Evolutionary conservation across 2,888 invertebrate genomes (phyloP), one percentile per base, ranked within the genome.

Genomic region (Ichneumoninae sp.): DNA sequence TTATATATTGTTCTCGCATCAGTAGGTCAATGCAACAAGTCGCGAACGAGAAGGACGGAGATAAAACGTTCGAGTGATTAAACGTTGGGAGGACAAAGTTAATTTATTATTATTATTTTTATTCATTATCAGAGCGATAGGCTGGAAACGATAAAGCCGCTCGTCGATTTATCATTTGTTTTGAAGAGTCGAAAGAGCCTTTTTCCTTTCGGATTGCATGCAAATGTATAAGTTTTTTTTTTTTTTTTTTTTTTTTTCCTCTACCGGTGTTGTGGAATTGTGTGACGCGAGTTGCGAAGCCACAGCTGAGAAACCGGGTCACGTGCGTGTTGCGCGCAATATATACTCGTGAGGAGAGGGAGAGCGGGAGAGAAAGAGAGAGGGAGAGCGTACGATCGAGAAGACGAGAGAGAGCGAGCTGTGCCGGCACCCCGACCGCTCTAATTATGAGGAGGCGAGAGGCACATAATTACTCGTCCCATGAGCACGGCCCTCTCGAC

Each of bases 1-100:
- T 30, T 63, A n/a, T 63, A 63, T 63, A 63, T 63, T 63, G 60
- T 75, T 65, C 73, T 79, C 75, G 82, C 84, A 83, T 86, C 83
- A 89, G 89, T 91, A 88, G 90, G 91, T 92, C 92, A 91, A 91
- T 92, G 92, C 92, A 91, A 92, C 91, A 91, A 91, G 91, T 91
- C 90, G 83, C 30, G 57, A 74, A 60, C 26, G 65, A 69, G 44
- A 71, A 50, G 22, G 68, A 60, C 60, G 33, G 71, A 71, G 66
- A 75, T 74, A 71, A 66, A 77, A 36, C 63, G 68, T 60, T 66
- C 22, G 57, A 54, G 88, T 79, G 87, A 88, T 88, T 88, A 89
- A 91, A 90, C 88, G 88, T 90, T 87, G 89, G 86, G 89, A 88
- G 89, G 84, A 86, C 78, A 57, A 54, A 44, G 83, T 63, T 63